Base-by-base conservation (phyloP, 2,888 invertebrate species). In the Cartodere bifasciata region DNA sequence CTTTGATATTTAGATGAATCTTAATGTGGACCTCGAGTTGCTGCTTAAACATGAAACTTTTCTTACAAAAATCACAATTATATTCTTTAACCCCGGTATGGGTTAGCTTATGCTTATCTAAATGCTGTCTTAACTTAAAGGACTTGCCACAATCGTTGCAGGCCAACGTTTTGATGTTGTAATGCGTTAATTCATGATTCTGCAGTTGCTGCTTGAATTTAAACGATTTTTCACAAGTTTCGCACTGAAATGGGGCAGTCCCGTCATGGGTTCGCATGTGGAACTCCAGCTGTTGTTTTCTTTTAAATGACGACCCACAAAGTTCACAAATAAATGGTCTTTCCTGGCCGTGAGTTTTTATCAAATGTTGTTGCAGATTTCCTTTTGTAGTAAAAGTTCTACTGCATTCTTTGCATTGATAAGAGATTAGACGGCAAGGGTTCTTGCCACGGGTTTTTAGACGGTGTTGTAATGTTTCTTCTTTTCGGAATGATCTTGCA, bases 241-340 rank as follows among this genome's bases (percentile, higher is more conserved):
- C 30, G 26, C 39, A 39, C 7, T 17, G 25, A 29, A 42, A 49
- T 9, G 43, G 42, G 23, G 38, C 41, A 5, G 32, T 15, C 24
- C 42, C 36, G 21, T 36, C 32, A 29, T 48, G 48, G 6, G 40
- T 36, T 35, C 38, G 37, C 13, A 23, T 25, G 34, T 48, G 48
- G 21, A 39, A 42, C 20, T 43, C 32, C 25, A 48, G 32, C 21
- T 47, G 45, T 17, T 43, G 47, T 33, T 47, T 47, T 29, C 42
- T 29, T 33, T 40, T 44, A 29, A 47, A 47, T 7, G 30, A 31
- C 29, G 46, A 47, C 4, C 22, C 24, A 32, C 48, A 48, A 7
- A 37, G 10, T n/a, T 26, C 28, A 31, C 47, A 47, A 23, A 17
- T 13, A 29, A 43, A 47, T 7, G 40, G 39, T 31, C 41, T 42